A percentile compares a stretch with the other conserved stretches of the same genome.
Evolutionary conservation across 2,888 invertebrate genomes (phyloP).

Genomic region (Nomada fucata): DNA sequence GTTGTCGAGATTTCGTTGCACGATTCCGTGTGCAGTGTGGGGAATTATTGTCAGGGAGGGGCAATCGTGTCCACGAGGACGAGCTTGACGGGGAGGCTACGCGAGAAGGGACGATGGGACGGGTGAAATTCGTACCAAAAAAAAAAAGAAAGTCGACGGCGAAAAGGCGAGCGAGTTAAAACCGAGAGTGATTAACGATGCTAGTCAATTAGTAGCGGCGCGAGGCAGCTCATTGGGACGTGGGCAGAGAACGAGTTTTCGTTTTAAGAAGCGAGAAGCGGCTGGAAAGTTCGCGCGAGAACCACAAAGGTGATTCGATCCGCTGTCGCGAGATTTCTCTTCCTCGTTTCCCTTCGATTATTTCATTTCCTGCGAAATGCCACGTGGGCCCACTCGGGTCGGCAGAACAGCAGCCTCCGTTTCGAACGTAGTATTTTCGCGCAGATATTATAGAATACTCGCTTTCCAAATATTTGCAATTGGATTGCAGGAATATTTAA

Average conservation of each 20-base stretch:
- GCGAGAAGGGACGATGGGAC: conserved; percentile 15
- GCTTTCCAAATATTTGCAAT: too few species aligned
- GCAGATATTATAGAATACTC: too few species aligned
- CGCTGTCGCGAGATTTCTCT: conserved; percentile 2
- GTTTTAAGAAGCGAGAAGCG: conserved; percentile 1
- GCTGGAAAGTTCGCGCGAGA: conserved; percentile 16
- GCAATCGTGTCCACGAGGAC: neutral
- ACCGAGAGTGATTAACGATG: conserved; percentile 83
- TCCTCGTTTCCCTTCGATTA: neutral
- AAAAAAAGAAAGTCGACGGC: conserved; percentile 5
- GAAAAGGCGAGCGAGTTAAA: conserved; percentile 65
- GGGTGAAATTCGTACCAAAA: conserved; percentile 45
- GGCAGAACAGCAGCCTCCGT: neutral
- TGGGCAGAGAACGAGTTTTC: conserved; percentile 33
- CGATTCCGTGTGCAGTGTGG: neutral
- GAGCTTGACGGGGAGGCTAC: conserved; percentile 2
- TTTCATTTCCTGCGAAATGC: neutral
- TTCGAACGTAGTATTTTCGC: too few species aligned
- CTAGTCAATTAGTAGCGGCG: conserved; percentile 83
- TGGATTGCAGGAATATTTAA: too few species aligned
- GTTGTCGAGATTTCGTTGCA: neutral
- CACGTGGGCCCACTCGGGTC: neutral
- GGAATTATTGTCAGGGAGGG: neutral
- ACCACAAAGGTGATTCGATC: conserved; percentile 9
- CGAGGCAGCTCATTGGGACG: conserved; percentile 64